These are phyloP conservation scores for Corythornis vintsioides DNA, from an alignment of 2,113 vertebrate species.

Conservation along the genomic window DNA sequence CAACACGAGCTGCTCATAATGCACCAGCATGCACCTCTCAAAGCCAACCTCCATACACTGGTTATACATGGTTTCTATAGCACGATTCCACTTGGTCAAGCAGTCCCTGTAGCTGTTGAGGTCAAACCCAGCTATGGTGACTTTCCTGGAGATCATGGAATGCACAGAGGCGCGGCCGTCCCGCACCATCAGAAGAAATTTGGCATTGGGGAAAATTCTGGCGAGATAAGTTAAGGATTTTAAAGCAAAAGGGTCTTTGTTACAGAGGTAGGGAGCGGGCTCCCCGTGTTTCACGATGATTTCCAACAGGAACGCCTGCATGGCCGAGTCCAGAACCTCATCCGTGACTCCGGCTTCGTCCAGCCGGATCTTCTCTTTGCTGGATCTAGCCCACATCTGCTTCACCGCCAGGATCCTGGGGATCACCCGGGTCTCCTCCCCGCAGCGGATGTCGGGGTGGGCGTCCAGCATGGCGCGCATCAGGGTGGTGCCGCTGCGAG, in stretches of 20 bases:
- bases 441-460: constrained; percentile 92
- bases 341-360: constrained; percentile 96
- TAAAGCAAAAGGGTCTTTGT: constrained; percentile 96
- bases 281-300: constrained; percentile 97
- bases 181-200: constrained; percentile 93
- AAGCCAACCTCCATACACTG: constrained; percentile 91
- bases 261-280: constrained; percentile 91
- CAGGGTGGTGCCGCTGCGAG: constrained; percentile 93
- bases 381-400: constrained; percentile 98
- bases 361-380: constrained; percentile 93
- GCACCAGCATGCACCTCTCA: constrained; percentile 88
- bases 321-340: constrained; percentile 94
- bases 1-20: constrained; percentile 93
- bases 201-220: constrained; percentile 94
- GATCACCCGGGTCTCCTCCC: constrained; percentile 95
- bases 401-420: constrained; percentile 94
- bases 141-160: constrained; percentile 97
- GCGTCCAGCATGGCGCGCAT: constrained; percentile 98
- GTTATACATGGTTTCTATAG: constrained; percentile 97
- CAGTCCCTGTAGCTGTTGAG: constrained; percentile 96
- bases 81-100: constrained; percentile 96
- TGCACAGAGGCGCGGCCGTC: constrained; percentile 94
- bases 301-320: constrained; percentile 95
- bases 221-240: constrained; percentile 94
- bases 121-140: constrained; percentile 96